Base-by-base conservation (phyloP, 2,113 vertebrate genomes). In the Athene noctua region DNA sequence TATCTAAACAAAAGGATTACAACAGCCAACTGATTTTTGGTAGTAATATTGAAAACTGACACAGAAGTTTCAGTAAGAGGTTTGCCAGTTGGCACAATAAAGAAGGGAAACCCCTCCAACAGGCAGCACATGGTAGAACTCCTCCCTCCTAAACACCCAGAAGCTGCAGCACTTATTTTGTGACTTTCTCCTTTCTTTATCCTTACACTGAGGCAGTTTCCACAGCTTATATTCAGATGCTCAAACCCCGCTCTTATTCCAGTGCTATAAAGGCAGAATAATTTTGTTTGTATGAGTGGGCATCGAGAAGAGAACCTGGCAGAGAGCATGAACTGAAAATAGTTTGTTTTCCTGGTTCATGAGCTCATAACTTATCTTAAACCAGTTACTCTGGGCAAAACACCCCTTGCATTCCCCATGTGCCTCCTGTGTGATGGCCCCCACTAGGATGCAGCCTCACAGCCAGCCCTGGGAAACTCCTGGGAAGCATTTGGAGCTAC, bases 301-400 rank as follows among this genome's bases (percentile, higher is more conserved):
- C 59, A 91, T 82, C 49, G 42, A 89, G 68, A 78, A 81, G 29
- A 77, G 63, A 84, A 80, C 42, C 59, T 88, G 74, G 66, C 78
- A 59, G 63, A 96, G 65, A 67, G 49, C 32, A 47, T 52, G 68
- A 86, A 94, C 72, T 83, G 86, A 90, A 97, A 97, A 97, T 75
- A 96, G 77, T 66, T 92, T 82, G 36, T 95, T 94, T 97, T 96
- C 74, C 80, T 88, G 81, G 95, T 92, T 94, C 87, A 85, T 63
- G 66, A 98, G 82, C 93, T 97, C 90, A 91, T 85, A 44, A 86
- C 88, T 96, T 95, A 97, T 95, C 95, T 96, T 46, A 85, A 87
- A 89, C 83, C 92, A 95, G 85, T 86, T 72, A 95, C 22, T 95
- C 16, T 34, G 29, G 61, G 67, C 38, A 96, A 97, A 98, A 82